Conservation (phyloP, 2,797 vertebrate genomes). For the Yasuhikotakia modesta region DNA sequence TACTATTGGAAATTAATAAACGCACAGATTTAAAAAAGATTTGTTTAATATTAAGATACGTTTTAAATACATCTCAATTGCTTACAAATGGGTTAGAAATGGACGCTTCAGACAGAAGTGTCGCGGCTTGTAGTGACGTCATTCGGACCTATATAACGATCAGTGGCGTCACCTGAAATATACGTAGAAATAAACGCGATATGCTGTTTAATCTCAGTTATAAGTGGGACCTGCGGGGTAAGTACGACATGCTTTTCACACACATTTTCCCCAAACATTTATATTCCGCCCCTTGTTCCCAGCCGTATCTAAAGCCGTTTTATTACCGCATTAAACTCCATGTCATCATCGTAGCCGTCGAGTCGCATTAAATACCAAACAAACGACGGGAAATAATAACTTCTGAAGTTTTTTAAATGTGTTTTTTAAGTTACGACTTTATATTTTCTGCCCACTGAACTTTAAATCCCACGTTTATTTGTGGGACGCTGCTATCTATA, state of each 20-base stretch:
- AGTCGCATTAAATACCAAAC: not conserved
- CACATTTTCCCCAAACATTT: not conserved
- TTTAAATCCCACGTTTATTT: not conserved
- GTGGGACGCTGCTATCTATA: not conserved
- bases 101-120: too few relatives aligned
- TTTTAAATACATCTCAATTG: too few relatives aligned
- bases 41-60: not conserved
- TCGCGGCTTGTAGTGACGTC: slow-evolving; percentile 19
- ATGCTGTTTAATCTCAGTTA: not conserved
- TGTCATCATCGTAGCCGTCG: too few relatives aligned
- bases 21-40: not conserved
- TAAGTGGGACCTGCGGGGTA: not conserved
- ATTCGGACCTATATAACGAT: slow-evolving; percentile 9
- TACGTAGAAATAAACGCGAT: too few relatives aligned
- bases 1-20: not conserved
- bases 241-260: not conserved
- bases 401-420: too few relatives aligned
- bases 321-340: not conserved
- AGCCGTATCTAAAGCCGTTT: not conserved
- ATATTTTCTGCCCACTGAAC: too few relatives aligned
- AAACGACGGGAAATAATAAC: too few relatives aligned
- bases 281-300: not conserved
- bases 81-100: too few relatives aligned
- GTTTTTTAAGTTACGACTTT: too few relatives aligned
- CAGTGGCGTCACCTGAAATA: not conserved